phyloP scores from a whole-genome alignment of 1,140 invertebrate species.

The Drosophila repleta region DNA sequence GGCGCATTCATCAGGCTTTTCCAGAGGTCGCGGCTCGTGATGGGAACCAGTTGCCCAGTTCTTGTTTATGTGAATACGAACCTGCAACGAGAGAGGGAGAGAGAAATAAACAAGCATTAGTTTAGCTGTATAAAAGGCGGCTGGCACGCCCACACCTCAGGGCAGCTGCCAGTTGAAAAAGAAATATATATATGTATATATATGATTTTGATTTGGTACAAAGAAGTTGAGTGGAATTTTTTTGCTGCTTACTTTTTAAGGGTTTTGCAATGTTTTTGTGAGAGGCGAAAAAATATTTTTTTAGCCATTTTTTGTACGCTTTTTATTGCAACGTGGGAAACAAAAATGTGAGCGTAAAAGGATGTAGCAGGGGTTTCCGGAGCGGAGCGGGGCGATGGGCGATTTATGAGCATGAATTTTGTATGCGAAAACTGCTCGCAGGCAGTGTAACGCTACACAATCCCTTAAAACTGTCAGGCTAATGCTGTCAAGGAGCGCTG shows the following conservation, averaged over 20 bases:
- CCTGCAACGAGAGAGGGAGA: conserved; percentile 56
- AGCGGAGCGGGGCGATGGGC: conserved; percentile 34
- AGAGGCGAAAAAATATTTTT: conserved; percentile 26
- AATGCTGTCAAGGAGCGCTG: conserved; percentile 33
- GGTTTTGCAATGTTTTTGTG: conserved; percentile 21
- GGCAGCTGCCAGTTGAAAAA: conserved; percentile 25
- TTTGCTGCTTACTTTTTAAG: conserved; percentile 18
- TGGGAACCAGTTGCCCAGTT: conserved; percentile 19
- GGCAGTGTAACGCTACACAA: conserved; percentile 29
- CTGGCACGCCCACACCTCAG: conserved; percentile 36
- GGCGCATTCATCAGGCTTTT: conserved; percentile 62
- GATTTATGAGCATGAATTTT: conserved; percentile 71
- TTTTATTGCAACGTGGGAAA: conserved; percentile 75
- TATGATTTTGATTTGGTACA: conserved; percentile 39
- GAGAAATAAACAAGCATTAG: conserved; percentile 45
- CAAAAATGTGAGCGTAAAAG: conserved; percentile 30
- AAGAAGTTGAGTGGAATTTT: conserved; percentile 43
- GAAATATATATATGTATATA: conserved; percentile 13
- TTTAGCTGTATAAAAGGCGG: conserved; percentile 60
- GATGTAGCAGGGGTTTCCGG: conserved; percentile 5
- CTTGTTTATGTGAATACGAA: conserved; percentile 62
- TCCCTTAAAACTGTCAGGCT: conserved; percentile 51
- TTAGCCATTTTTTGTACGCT: conserved; percentile 11
- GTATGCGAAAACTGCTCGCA: conserved; percentile 65
- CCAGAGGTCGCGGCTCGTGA: conserved; percentile 13